Percentiles rank a stretch among this genome's conserved stretches.
Evolutionary conservation across 2,888 invertebrate species (phyloP).

Genomic region (Carpatolechia fugitivella): DNA sequence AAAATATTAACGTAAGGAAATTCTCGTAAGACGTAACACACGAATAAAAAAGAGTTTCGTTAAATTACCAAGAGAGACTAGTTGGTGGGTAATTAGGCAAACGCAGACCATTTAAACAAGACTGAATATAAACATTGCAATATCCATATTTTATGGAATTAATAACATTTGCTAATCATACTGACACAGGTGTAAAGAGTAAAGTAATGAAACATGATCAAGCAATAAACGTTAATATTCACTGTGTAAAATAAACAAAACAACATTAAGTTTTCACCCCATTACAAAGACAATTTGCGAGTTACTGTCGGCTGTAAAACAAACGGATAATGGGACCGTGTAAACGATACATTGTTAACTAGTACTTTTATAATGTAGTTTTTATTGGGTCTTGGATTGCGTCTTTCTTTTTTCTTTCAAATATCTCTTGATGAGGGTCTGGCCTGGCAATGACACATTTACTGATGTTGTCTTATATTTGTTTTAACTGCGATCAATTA

Average conservation of each 20-base stretch:
- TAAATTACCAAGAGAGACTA: too few relatives aligned
- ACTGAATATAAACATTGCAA: too few relatives aligned
- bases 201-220: slow-evolving; percentile 1
- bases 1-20: not conserved
- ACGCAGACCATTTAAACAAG: too few relatives aligned
- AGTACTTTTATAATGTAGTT: not conserved
- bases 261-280: not conserved
- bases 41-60: too few relatives aligned
- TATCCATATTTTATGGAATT: not conserved
- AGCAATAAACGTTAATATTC: not conserved
- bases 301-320: slow-evolving; percentile 5
- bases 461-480: not conserved
- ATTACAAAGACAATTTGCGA: slow-evolving; percentile 4
- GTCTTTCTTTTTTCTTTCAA: slow-evolving; percentile 3
- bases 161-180: not conserved
- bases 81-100: too few relatives aligned
- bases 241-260: slow-evolving; percentile 1
- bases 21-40: too few relatives aligned
- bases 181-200: not conserved
- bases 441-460: not conserved
- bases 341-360: slow-evolving; percentile 14
- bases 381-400: slow-evolving; percentile 1
- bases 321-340: slow-evolving; percentile 7
- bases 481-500: not conserved
- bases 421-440: not conserved